Evolutionary conservation across 2,888 invertebrate species (phyloP).

Genomic region (Dolomedes plantarius): DNA sequence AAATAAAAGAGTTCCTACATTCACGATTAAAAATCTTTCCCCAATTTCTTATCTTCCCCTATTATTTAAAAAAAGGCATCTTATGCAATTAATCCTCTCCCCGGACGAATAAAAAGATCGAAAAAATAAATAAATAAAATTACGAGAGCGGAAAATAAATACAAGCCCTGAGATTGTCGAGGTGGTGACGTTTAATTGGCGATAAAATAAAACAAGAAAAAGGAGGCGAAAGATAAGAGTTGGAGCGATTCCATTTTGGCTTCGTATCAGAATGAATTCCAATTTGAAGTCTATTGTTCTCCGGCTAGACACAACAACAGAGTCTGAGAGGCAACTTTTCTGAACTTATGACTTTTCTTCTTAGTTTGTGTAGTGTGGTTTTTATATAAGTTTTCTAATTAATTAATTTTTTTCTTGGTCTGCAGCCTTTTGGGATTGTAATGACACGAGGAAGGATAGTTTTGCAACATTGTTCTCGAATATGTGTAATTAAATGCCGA

Average conservation of each 20-base stretch:
- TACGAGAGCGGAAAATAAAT: background rate
- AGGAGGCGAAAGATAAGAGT: constrained; percentile 7
- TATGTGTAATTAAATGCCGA: no score
- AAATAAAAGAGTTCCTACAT: background rate
- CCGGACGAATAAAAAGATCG: background rate
- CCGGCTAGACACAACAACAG: constrained; percentile 11
- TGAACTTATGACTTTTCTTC: background rate
- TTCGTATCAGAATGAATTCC: background rate
- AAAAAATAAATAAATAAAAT: background rate
- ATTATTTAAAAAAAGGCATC: background rate
- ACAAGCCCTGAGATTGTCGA: constrained; percentile 23
- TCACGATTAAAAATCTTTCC: background rate
- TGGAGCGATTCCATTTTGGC: constrained; percentile 46
- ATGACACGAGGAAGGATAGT: no score
- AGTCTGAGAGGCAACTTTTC: background rate
- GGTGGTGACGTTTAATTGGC: constrained; percentile 68
- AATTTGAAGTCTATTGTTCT: constrained; percentile 16
- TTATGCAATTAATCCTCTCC: constrained; percentile 3
- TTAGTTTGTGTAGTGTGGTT: background rate
- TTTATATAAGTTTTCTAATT: no score
- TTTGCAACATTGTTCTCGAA: no score
- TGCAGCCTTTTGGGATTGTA: no score
- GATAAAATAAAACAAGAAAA: constrained; percentile 46
- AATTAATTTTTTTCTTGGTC: no score
- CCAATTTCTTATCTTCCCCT: background rate